Conservation (phyloP, 2,113 vertebrate species). For the Lathamus discolor region DNA sequence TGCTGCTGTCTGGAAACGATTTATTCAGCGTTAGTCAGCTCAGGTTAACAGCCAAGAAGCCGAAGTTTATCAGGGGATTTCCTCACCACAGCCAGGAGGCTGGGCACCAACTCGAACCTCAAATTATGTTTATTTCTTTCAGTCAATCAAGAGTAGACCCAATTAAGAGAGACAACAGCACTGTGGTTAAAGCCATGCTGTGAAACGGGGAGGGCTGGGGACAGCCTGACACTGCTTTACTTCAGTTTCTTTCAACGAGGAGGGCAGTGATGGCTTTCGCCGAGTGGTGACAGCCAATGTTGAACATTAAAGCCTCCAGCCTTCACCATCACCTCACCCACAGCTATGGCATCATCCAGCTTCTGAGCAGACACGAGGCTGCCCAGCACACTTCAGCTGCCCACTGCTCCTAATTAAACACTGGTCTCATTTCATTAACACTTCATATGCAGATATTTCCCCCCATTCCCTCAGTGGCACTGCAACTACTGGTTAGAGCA, state of each 20-base stretch:
- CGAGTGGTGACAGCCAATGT: not conserved
- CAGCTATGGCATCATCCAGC: not conserved
- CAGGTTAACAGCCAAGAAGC: not conserved
- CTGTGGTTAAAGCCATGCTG: not conserved
- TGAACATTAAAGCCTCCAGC: not conserved
- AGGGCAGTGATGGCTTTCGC: not conserved
- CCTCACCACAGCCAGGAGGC: not conserved
- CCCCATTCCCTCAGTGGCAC: not conserved
- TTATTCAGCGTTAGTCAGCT: not conserved
- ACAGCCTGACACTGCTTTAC: not conserved
- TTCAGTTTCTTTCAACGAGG: accelerated
- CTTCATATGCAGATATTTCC: accelerated
- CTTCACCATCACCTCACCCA: not conserved
- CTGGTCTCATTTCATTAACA: not conserved
- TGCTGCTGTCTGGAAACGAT: not conserved
- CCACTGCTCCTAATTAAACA: not conserved
- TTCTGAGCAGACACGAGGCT: not conserved
- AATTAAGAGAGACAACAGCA: not conserved
- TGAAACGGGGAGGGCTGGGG: not conserved
- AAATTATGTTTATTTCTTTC: not conserved
- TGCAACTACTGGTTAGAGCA: not conserved
- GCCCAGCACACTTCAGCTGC: not conserved
- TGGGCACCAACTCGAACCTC: not conserved
- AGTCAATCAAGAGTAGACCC: not conserved
- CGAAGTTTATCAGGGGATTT: not conserved